Percentiles rank a stretch among this genome's conserved stretches.
phyloP scores from a whole-genome alignment of 2,888 invertebrate species.

The Cheilosia variabilis region DNA sequence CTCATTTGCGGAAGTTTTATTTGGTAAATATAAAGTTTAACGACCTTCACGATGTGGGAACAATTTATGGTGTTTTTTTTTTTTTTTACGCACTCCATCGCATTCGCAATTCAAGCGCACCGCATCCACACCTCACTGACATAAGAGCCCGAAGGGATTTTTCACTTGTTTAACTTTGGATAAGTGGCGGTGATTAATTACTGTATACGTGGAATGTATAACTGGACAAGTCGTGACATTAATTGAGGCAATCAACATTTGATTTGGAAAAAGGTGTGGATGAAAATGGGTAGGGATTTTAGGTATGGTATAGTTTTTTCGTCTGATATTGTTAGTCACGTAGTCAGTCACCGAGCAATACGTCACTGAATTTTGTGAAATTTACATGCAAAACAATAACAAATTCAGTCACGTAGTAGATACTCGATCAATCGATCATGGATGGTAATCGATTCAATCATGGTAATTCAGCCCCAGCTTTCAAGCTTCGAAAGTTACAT shows the following conservation, averaged over 20 bases:
- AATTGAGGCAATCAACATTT: constrained; percentile 50
- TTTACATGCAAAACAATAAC: too few relatives aligned
- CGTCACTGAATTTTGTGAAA: too few relatives aligned
- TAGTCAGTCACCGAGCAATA: too few relatives aligned
- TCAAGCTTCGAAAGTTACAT: too few relatives aligned
- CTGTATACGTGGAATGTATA: constrained; percentile 48
- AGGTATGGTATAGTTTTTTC: too few relatives aligned
- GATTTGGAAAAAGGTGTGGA: background rate
- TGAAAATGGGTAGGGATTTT: background rate
- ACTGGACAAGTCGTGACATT: constrained; percentile 43
- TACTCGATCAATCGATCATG: too few relatives aligned
- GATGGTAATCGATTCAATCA: too few relatives aligned
- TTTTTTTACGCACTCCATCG: constrained; percentile 14
- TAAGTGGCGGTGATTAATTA: constrained; percentile 63
- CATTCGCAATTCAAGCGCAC: background rate
- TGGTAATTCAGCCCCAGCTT: too few relatives aligned
- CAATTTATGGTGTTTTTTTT: constrained; percentile 7
- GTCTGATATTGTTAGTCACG: too few relatives aligned
- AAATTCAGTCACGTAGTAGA: too few relatives aligned
- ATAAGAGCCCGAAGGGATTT: constrained; percentile 27
- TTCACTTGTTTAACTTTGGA: constrained; percentile 45
- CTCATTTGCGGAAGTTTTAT: constrained; percentile 41
- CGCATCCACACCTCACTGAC: background rate
- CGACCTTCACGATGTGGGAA: background rate
- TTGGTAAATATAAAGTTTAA: constrained; percentile 42